Conservation (phyloP, 2,113 vertebrate genomes). For the Corythaixoides concolor region DNA sequence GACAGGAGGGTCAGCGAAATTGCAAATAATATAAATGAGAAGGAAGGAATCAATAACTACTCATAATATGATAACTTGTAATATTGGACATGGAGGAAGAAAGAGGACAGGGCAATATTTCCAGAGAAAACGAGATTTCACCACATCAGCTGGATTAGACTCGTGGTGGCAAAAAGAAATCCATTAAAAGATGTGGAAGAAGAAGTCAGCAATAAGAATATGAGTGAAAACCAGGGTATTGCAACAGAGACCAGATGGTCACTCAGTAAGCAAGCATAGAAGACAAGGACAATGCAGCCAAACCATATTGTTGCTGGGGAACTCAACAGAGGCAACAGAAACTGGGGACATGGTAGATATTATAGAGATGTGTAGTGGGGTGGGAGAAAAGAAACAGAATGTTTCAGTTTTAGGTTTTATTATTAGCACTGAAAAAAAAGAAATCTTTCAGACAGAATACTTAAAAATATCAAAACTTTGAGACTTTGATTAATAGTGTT, state of each 20-base stretch:
- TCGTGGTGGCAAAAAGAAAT: not conserved
- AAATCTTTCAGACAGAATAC: not conserved
- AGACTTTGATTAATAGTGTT: constrained; percentile 28
- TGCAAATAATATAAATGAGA: not conserved
- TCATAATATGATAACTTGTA: not conserved
- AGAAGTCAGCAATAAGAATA: not conserved
- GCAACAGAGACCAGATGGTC: fast-evolving
- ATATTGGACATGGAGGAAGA: not conserved
- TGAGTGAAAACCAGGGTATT: not conserved
- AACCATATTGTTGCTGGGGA: not conserved
- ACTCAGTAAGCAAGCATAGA: not conserved
- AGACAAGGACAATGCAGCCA: not conserved
- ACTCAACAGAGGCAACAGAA: not conserved
- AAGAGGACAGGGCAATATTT: not conserved
- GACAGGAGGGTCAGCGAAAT: not conserved
- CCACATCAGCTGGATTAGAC: not conserved
- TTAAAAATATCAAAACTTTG: not conserved
- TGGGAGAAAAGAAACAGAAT: not conserved
- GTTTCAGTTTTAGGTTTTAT: not conserved
- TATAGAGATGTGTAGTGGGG: not conserved
- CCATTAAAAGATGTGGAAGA: not conserved
- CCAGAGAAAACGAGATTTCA: not conserved
- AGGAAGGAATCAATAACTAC: not conserved
- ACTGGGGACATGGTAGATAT: not conserved
- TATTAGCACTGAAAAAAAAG: not conserved